These are phyloP conservation scores for Scolopax mira DNA, from an alignment of 2,113 vertebrate genomes.

Conservation along the genomic window DNA sequence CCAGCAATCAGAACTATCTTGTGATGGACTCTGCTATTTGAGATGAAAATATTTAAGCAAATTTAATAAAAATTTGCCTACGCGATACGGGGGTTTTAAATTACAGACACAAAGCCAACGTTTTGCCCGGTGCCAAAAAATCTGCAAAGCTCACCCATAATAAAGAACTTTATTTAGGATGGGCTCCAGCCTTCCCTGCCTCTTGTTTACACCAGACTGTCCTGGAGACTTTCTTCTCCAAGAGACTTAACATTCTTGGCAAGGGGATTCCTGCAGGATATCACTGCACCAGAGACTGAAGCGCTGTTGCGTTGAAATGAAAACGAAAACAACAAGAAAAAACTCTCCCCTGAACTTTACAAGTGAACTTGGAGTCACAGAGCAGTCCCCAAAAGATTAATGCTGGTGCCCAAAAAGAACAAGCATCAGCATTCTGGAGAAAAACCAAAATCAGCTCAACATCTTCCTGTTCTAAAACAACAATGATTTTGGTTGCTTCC, in stretches of 20 bases:
- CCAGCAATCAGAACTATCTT: not conserved
- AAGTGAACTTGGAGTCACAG: not conserved
- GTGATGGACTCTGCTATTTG: conserved; percentile 5
- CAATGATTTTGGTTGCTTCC: not conserved
- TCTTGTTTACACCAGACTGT: conserved; percentile 55
- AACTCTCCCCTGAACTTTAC: not conserved
- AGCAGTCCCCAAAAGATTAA: not conserved
- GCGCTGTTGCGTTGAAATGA: not conserved
- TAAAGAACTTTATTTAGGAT: conserved; percentile 62
- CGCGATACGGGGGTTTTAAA: not conserved
- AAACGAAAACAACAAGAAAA: conserved; percentile 28
- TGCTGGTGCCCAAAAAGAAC: not conserved
- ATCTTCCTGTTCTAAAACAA: not conserved
- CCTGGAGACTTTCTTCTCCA: conserved; percentile 52
- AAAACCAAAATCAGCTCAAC: not conserved
- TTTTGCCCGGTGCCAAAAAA: conserved; percentile 38
- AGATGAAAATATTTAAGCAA: conserved; percentile 39
- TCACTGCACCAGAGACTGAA: conserved; percentile 4
- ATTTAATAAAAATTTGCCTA: conserved; percentile 47
- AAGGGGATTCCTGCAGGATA: conserved; percentile 39
- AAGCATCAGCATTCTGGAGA: not conserved
- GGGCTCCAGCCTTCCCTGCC: conserved; percentile 51
- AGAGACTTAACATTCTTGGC: conserved; percentile 62
- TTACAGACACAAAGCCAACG: conserved; percentile 27
- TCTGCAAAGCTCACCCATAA: conserved; percentile 32